Conservation (phyloP, 2,113 vertebrate species). For the Riparia riparia region DNA sequence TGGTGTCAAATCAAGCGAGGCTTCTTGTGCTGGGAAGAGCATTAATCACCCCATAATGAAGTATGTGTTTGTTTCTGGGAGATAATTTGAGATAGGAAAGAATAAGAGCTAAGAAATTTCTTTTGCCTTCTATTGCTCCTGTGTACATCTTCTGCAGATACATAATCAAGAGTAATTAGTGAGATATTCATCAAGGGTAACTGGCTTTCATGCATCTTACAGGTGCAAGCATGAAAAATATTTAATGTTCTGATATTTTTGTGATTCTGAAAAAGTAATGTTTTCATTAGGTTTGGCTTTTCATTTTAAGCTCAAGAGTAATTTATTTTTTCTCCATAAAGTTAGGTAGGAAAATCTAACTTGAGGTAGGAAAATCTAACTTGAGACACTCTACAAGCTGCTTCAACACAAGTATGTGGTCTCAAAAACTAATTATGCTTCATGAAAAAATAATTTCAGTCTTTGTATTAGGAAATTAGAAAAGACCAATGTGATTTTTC, state of each 20-base stretch:
- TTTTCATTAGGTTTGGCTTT: not conserved
- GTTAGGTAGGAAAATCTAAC: not conserved
- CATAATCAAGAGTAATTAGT: not conserved
- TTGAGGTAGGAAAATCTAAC: not conserved
- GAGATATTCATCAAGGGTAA: not conserved
- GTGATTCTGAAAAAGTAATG: not conserved
- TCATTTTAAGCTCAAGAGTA: not conserved
- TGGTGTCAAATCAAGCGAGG: not conserved
- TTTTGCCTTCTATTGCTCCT: not conserved
- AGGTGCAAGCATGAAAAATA: not conserved
- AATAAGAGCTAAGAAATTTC: not conserved
- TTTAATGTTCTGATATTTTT: not conserved
- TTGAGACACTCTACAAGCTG: not conserved
- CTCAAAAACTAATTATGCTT: not conserved
- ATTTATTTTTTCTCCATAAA: not conserved
- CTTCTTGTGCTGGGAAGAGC: not conserved
- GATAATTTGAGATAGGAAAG: not conserved
- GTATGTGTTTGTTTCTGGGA: not conserved
- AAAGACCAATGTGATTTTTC: not conserved
- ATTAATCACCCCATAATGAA: slow-evolving; percentile 13
- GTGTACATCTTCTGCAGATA: not conserved
- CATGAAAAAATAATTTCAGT: not conserved
- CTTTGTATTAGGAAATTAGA: not conserved
- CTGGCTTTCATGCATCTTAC: not conserved
- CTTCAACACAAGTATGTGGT: not conserved